Base-by-base conservation (phyloP, 2,797 vertebrate genomes). In the Sitta carolinensis region DNA sequence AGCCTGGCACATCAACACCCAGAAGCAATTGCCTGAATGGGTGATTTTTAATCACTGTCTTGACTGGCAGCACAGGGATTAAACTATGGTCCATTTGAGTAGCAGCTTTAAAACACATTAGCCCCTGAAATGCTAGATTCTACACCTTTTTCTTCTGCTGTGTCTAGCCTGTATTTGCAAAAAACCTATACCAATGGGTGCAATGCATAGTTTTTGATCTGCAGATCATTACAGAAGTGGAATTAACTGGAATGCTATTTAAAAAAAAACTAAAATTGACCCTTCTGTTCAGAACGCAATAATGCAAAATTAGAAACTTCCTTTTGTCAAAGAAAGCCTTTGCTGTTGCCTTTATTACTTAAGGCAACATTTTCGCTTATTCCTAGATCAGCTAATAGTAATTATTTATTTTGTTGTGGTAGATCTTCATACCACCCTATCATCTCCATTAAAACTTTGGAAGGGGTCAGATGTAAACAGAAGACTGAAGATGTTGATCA, bases 51-150 rank as follows among this genome's bases (percentile, higher is more conserved):
- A 95, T 92, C 92, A 74, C 87, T 94, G 7, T 70, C 81, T 93
- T 96, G 94, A 96, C 61, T 93, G 86, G 77, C 89, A 97, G 96
- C 83, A 93, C 52, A 63, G 62, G 92, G 94, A 97, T 97, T 97
- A 97, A 95, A 87, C 79, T 67, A 47, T 3, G 75, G 83, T 76
- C 72, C 68, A 68, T 93, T 95, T 32, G 1, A 95, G 57, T 51
- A 89, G 63, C 34, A 67, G 84, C 59, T 96, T 86, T 96, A 96
- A 96, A 91, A 95, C 62, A 92, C 76, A 87, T 95, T 90, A 96
- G 83, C 72, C 72, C 84, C 92, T 90, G 81, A 96, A 90, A 82
- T 84, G 90, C 38, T 89, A 51, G 87, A 95, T 52, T 95, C 74
- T 52, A 88, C 96, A 93, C 47, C 72, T 70, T 86, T 92, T 94